Conservation (phyloP, 1,140 invertebrate genomes). For the Heterodera carotae region DNA sequence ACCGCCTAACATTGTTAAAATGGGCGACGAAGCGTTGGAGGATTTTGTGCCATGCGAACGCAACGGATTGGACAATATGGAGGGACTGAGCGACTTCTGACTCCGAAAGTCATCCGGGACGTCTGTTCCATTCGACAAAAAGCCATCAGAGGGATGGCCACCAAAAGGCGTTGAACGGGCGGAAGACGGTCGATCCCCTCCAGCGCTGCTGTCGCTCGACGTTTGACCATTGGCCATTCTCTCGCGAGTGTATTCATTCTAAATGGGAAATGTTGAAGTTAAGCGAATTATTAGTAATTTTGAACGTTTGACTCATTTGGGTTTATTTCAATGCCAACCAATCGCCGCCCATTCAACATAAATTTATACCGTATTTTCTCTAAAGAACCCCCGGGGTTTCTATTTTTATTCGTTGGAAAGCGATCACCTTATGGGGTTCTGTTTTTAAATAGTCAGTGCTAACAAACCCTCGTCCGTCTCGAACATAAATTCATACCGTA, state of each 20-base stretch:
- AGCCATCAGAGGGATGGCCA: background rate
- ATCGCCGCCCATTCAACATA: background rate
- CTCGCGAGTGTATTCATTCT: slow-evolving; percentile 34
- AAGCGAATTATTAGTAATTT: no score
- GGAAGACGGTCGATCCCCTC: background rate
- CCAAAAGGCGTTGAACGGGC: slow-evolving; percentile 16
- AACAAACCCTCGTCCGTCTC: no score
- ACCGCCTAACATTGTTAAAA: background rate
- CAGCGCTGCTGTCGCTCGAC: slow-evolving; percentile 1
- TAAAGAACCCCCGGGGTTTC: background rate
- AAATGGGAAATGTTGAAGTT: slow-evolving; percentile 1
- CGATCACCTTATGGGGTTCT: no score
- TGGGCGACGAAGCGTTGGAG: background rate
- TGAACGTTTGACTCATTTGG: no score
- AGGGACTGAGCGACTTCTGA: slow-evolving; percentile 11
- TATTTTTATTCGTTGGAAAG: background rate
- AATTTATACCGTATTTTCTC: background rate
- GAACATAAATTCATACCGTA: no score
- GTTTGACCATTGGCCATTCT: slow-evolving; percentile 10
- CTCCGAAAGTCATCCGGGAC: background rate
- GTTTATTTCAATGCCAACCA: no score
- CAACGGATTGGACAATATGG: background rate
- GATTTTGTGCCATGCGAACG: background rate
- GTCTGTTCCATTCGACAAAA: background rate
- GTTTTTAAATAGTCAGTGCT: no score